Conservation (phyloP, 2,888 invertebrate genomes). For the Hecatera dysodea region DNA sequence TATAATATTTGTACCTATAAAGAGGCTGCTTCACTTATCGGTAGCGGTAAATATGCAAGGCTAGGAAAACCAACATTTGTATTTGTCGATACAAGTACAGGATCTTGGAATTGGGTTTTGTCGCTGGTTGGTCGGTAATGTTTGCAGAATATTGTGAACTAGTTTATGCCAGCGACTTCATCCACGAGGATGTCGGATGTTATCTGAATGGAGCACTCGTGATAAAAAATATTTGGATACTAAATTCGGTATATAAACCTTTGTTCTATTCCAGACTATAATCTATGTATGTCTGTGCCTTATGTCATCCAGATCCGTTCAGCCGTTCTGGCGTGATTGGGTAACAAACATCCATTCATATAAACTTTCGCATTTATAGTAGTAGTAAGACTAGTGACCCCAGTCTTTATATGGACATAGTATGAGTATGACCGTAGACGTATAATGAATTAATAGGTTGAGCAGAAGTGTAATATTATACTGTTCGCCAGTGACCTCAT, state of each 20-base stretch:
- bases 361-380: no score
- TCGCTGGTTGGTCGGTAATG: neutral
- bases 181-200: no score
- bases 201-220: no score
- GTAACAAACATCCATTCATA: no score
- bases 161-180: no score
- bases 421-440: neutral
- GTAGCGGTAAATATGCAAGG: constrained; percentile 16
- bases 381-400: no score
- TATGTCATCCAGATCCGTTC: no score
- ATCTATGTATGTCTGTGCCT: no score
- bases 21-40: constrained; percentile 18
- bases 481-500: constrained; percentile 18
- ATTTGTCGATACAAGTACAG: constrained; percentile 3
- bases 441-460: constrained; percentile 10
- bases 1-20: constrained; percentile 11
- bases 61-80: constrained; percentile 23
- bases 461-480: constrained; percentile 3
- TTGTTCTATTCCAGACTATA: no score
- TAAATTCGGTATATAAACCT: no score
- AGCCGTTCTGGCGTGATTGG: no score
- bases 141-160: constrained; percentile 16
- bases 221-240: no score
- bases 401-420: neutral
- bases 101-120: constrained; percentile 1